These are phyloP conservation scores for Eurypyga helias DNA, from an alignment of 2,113 vertebrate species.

Conservation along the genomic window DNA sequence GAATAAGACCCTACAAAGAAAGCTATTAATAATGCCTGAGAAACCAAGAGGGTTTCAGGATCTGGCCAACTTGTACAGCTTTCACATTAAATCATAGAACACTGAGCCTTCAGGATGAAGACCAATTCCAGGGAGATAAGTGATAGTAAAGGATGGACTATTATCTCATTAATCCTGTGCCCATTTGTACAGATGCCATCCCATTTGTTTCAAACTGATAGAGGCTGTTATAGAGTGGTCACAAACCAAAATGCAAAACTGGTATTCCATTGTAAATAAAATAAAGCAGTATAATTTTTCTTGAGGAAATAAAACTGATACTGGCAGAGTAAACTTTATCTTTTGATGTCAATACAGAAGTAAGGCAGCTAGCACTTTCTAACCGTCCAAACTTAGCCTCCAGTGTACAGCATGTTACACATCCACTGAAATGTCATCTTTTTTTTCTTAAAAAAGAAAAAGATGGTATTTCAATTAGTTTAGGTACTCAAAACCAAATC, in stretches of 20 bases:
- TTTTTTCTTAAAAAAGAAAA: background rate
- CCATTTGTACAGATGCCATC: background rate
- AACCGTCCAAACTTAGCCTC: background rate
- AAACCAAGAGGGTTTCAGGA: slow-evolving; percentile 25
- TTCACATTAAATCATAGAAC: slow-evolving; percentile 28
- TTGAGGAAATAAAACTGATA: background rate
- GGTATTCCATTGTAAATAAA: background rate
- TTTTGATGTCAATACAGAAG: background rate
- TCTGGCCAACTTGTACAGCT: background rate
- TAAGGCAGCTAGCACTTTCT: background rate
- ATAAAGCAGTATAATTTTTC: background rate
- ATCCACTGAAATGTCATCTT: background rate
- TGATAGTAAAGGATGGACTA: background rate
- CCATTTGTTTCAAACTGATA: background rate
- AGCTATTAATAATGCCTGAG: slow-evolving; percentile 49
- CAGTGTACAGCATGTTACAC: background rate
- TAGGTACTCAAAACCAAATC: background rate
- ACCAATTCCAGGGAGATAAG: background rate
- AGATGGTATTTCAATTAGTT: background rate
- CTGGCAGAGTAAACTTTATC: background rate
- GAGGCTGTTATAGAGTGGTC: background rate
- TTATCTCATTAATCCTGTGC: background rate
- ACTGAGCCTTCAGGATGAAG: background rate
- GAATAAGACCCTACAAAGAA: slow-evolving; percentile 6
- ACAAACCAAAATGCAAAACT: slow-evolving; percentile 1